Evolutionary conservation across 2,113 vertebrate genomes (phyloP).

Genomic region (Electrona antarctica): DNA sequence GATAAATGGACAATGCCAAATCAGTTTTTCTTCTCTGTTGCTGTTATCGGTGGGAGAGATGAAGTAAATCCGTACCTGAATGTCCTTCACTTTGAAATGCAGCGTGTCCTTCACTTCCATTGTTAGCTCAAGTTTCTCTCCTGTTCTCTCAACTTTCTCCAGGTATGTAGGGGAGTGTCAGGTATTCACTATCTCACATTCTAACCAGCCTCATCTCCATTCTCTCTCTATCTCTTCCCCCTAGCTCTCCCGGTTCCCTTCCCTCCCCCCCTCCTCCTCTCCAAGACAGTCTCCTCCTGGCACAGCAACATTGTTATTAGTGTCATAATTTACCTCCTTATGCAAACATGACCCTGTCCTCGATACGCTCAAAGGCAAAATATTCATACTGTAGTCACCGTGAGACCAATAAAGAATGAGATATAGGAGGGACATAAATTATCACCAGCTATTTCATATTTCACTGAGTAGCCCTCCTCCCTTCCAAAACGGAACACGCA

Average conservation of each 20-base stretch:
- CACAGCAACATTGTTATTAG: conserved; percentile 59
- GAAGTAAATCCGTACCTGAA: neutral
- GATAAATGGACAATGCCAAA: conserved; percentile 16
- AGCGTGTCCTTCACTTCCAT: neutral
- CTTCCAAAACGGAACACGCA: conserved; percentile 10
- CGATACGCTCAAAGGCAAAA: conserved; percentile 60
- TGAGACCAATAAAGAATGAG: conserved; percentile 67
- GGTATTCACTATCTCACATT: neutral
- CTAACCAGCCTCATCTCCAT: neutral
- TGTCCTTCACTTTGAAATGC: neutral
- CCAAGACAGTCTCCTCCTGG: conserved; percentile 20
- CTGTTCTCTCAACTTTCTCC: conserved; percentile 3
- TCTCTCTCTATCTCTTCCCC: neutral
- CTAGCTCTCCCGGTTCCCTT: conserved; percentile 11
- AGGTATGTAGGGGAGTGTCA: neutral
- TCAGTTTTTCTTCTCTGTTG: neutral
- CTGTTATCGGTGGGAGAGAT: neutral
- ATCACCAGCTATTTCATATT: conserved; percentile 54
- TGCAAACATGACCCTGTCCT: conserved; percentile 78
- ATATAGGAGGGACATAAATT: conserved; percentile 68
- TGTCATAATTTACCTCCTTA: conserved; percentile 77
- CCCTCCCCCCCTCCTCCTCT: neutral
- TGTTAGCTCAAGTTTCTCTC: conserved; percentile 2
- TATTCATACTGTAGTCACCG: conserved; percentile 75
- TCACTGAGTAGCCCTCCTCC: conserved; percentile 25